phyloP scores from a whole-genome alignment of 2,113 vertebrate species.

The Zosterops borbonicus region DNA sequence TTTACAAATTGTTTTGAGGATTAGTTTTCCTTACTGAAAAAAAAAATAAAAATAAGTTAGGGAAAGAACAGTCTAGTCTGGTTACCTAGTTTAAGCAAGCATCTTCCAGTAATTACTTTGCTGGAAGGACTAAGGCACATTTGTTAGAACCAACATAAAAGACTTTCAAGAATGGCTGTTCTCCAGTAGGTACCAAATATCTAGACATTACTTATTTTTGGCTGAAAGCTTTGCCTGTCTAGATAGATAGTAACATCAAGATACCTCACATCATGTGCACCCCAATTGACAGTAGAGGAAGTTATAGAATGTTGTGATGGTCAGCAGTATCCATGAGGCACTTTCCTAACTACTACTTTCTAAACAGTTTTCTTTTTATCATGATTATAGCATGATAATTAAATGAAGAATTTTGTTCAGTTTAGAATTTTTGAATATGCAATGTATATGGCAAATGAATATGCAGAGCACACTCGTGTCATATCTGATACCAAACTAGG shows the following conservation, averaged over 20 bases:
- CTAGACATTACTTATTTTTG: neutral
- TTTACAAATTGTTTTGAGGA: neutral
- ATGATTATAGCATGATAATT: neutral
- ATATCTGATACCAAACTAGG: neutral
- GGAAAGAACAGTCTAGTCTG: neutral
- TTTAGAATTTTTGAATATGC: neutral
- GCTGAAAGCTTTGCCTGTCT: neutral
- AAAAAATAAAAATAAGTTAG: neutral
- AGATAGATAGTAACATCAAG: neutral
- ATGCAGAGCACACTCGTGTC: neutral
- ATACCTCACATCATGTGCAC: neutral
- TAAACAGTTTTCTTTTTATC: neutral
- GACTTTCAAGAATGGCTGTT: neutral
- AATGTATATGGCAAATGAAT: neutral
- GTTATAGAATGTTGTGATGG: neutral
- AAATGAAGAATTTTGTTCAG: neutral
- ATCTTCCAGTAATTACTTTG: neutral
- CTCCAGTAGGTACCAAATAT: neutral
- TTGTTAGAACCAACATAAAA: neutral
- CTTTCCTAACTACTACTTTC: neutral
- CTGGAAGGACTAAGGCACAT: neutral
- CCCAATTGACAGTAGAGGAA: neutral
- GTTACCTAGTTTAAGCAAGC: neutral
- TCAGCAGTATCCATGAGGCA: neutral
- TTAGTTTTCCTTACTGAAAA: neutral